Conservation (phyloP, 2,113 vertebrate species). For the Pandion haliaetus region DNA sequence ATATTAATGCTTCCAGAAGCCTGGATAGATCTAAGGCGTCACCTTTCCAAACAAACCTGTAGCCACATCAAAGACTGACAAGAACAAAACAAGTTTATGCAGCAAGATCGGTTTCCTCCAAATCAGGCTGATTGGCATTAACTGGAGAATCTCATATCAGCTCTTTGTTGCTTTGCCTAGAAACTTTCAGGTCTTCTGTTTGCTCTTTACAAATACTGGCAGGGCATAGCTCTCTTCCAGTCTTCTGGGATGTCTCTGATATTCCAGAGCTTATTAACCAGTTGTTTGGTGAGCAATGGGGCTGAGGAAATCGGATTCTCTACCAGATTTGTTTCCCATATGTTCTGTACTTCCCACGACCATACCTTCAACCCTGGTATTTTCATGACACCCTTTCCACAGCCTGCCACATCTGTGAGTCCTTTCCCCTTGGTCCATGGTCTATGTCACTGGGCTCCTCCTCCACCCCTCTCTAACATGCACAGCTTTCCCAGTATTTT, state of each 20-base stretch:
- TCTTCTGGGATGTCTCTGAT: slow-evolving; percentile 20
- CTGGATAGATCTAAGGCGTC: slow-evolving; percentile 36
- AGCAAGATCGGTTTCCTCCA: background rate
- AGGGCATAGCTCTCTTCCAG: background rate
- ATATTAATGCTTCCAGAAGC: slow-evolving; percentile 38
- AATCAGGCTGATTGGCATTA: slow-evolving; percentile 16
- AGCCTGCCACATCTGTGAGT: background rate
- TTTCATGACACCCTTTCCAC: background rate
- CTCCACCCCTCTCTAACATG: background rate
- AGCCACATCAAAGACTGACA: slow-evolving; percentile 54
- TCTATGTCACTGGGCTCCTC: background rate
- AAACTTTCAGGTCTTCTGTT: slow-evolving; percentile 46
- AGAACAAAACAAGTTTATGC: slow-evolving; percentile 54
- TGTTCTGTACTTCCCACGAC: background rate
- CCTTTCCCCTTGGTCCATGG: background rate
- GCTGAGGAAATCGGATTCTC: background rate
- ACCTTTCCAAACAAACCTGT: slow-evolving; percentile 28
- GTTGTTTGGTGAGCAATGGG: background rate
- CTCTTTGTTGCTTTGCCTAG: slow-evolving; percentile 19
- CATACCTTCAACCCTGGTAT: accelerated
- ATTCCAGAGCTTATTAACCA: slow-evolving; percentile 35
- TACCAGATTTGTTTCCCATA: background rate
- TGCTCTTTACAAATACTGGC: slow-evolving; percentile 50
- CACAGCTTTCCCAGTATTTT: background rate
- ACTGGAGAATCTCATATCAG: slow-evolving; percentile 25